Conservation (phyloP, 1,140 invertebrate species). For the Orchestia grillus region DNA sequence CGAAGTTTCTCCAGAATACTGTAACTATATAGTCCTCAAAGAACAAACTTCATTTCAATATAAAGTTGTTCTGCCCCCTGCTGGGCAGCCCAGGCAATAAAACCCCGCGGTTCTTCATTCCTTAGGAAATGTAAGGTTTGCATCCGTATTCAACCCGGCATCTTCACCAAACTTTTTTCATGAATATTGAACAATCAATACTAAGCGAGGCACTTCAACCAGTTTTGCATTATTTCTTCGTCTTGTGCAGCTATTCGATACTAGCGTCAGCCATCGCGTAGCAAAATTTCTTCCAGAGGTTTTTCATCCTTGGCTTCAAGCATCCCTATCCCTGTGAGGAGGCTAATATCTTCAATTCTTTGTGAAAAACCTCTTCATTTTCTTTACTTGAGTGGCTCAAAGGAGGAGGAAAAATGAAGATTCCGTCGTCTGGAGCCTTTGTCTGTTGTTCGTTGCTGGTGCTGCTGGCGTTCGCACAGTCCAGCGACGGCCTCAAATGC, state of each 20-base stretch:
- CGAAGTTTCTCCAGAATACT: no score
- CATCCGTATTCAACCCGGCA: no score
- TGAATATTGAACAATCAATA: no score
- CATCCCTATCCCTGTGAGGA: background rate
- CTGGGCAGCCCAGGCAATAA: no score
- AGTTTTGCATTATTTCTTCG: background rate
- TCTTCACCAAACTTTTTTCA: no score
- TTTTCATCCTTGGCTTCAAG: background rate
- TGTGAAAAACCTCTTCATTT: background rate
- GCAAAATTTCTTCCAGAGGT: background rate
- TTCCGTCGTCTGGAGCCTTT: background rate
- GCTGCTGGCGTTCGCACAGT: background rate
- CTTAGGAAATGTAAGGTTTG: no score
- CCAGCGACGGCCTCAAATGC: slow-evolving; percentile 55
- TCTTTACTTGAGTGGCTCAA: background rate
- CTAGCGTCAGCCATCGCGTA: background rate
- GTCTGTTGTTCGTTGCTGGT: background rate
- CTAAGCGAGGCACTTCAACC: no score
- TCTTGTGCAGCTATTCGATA: background rate
- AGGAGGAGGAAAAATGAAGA: background rate
- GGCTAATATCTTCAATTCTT: background rate
- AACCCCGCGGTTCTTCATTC: no score
- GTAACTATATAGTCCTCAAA: no score
- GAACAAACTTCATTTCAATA: no score
- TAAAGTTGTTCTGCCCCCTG: no score